Percentiles rank a stretch among this genome's conserved stretches.
Evolutionary conservation across 92 coral and sea anemone species (phyloP).

Genomic region (Epizoanthus illoricatus): DNA sequence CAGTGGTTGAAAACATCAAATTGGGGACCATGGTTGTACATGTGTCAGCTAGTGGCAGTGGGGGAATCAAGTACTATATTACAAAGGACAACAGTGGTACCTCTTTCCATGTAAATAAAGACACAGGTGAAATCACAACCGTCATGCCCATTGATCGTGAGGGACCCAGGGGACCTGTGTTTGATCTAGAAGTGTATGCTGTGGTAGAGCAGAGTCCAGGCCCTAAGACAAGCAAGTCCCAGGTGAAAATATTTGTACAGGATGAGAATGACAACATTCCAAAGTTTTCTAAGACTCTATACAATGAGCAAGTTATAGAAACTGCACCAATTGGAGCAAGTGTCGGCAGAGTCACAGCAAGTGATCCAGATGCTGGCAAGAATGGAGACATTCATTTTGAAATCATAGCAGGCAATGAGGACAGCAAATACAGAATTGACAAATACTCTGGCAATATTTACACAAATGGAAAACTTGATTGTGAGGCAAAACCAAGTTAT

Average conservation of each 20-base stretch:
- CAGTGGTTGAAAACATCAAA: constrained; percentile 64
- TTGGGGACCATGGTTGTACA: constrained; percentile 60
- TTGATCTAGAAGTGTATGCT: constrained; percentile 76
- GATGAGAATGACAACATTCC: constrained; percentile 90
- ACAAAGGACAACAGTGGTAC: constrained; percentile 86
- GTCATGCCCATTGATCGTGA: constrained; percentile 73
- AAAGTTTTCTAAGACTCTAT: constrained; percentile 56
- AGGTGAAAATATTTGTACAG: constrained; percentile 52
- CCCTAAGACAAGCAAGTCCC: constrained; percentile 55
- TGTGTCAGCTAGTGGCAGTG: constrained; percentile 64
- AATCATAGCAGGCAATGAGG: constrained; percentile 65
- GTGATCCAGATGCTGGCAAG: constrained; percentile 55
- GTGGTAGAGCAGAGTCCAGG: constrained; percentile 67
- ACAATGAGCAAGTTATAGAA: constrained; percentile 55
- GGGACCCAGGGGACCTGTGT: constrained; percentile 43
- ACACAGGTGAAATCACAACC: constrained; percentile 68
- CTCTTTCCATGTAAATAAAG: constrained; percentile 57
- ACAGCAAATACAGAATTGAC: constrained; percentile 63
- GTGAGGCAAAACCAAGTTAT: constrained; percentile 53
- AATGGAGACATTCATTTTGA: constrained; percentile 64
- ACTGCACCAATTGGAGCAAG: constrained; percentile 49
- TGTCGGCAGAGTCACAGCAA: constrained; percentile 62
- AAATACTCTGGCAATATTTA: constrained; percentile 58
- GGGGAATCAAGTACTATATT: constrained; percentile 66
- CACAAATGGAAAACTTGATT: constrained; percentile 54